These are phyloP conservation scores for Panthera tigris DNA, from an alignment of 2,113 vertebrate species.

Conservation along the genomic window DNA sequence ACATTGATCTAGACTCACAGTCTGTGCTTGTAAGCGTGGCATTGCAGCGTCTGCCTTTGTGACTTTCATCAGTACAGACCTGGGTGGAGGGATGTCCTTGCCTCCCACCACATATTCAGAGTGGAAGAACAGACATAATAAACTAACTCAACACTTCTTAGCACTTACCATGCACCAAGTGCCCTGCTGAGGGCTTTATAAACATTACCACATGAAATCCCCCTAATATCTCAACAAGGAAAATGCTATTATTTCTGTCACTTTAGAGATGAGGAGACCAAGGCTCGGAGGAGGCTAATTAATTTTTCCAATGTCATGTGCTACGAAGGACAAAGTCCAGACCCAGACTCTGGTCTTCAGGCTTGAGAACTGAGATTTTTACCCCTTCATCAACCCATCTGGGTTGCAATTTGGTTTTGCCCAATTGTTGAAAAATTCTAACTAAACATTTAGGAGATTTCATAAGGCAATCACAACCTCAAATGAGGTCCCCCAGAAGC, in stretches of 20 bases:
- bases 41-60: accelerated
- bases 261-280: neutral
- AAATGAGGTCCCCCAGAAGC: neutral
- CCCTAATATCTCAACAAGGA: neutral
- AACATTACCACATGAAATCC: too few species aligned
- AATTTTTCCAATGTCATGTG: neutral
- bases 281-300: neutral
- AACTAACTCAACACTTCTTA: neutral
- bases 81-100: neutral
- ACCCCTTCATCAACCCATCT: neutral
- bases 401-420: neutral
- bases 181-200: neutral
- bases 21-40: accelerated
- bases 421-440: neutral
- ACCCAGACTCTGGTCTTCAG: neutral
- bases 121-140: neutral
- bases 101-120: neutral
- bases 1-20: accelerated
- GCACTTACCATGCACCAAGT: accelerated
- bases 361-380: neutral
- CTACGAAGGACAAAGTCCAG: neutral
- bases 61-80: neutral
- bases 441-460: neutral
- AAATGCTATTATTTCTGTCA: too few species aligned
- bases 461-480: neutral